Evolutionary conservation across 2,797 vertebrate species (phyloP).

Genomic region (Potorous gilbertii): DNA sequence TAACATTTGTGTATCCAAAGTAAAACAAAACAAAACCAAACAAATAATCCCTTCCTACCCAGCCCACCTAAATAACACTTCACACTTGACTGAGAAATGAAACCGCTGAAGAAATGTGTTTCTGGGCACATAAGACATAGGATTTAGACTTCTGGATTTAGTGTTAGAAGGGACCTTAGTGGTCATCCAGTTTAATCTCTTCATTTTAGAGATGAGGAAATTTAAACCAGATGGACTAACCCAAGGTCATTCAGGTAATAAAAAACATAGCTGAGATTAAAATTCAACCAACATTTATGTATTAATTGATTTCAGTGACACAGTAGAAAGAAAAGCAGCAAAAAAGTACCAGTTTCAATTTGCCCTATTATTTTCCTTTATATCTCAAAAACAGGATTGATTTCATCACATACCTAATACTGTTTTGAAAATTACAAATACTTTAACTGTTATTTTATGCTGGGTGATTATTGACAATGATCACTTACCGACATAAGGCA

Average conservation of each 20-base stretch:
- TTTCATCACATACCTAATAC: not conserved
- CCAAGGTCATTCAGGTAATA: not conserved
- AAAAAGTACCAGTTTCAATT: constrained; percentile 6
- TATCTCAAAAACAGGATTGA: not conserved
- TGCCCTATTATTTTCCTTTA: not conserved
- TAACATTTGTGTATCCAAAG: not conserved
- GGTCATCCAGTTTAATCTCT: not conserved
- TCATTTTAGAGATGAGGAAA: not conserved
- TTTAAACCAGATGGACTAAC: not conserved
- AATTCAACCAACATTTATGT: not conserved
- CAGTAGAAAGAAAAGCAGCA: constrained; percentile 12
- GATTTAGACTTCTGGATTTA: not conserved
- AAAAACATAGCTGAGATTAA: constrained; percentile 6
- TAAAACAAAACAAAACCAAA: not conserved
- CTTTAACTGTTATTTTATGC: not conserved
- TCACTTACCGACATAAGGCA: constrained; percentile 11
- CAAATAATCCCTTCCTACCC: not conserved
- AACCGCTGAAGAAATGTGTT: not conserved
- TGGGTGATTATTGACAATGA: not conserved
- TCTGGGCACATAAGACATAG: not conserved
- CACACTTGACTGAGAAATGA: not conserved
- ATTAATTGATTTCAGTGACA: not conserved
- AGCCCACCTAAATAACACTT: not conserved
- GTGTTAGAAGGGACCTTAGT: not conserved
- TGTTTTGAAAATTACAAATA: not conserved